Evolutionary conservation across 2,113 vertebrate genomes (phyloP), one percentile per base, ranked within the genome.

Genomic region (Pedetes capensis): DNA sequence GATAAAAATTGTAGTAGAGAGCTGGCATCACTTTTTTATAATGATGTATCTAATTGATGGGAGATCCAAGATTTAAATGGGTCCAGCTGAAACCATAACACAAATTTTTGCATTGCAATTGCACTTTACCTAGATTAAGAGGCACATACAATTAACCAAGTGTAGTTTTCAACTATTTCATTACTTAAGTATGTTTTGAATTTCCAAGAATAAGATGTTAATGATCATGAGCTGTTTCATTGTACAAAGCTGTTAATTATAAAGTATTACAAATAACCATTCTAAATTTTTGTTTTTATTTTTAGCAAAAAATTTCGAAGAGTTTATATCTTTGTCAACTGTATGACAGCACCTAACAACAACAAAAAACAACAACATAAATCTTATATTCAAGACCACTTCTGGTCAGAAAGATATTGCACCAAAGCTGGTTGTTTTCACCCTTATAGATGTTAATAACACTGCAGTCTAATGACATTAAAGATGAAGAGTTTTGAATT

Each of bases 381-480:
- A 39, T 87, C 32, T 71, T 71, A 66, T 4, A 42, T 55, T 87
- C 47, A 53, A 23, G 53, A 93, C 37, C 18, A 89, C 23, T 90
- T 85, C 42, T 91, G 39, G 25, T 88, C 63, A 69, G 53, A 71
- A 90, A 90, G 89, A 82, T 1, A 74, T 2, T 64, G 42, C 8
- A 61, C 88, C 59, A 47, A 84, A 95, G 72, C 29, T 91, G 92
- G 89, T 74, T 92, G 85, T 64, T 80, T n/a, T 66, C 29, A 64
- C 11, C 37, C 39, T 69, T 83, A 59, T 5, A 75, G 63, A 84
- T 32, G 47, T 86, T 86, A 93, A 59, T 59, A 87, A 42, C n/a
- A 61, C 23, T 68, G 25, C 32, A 53, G 47, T 13, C 49, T 61
- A 93, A 83, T 86, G 47, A 39, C 10, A 68, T 71, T 91, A 82